Evolutionary conservation across 2,797 vertebrate species (phyloP).

Genomic region (Urocyon cinereoargenteus): DNA sequence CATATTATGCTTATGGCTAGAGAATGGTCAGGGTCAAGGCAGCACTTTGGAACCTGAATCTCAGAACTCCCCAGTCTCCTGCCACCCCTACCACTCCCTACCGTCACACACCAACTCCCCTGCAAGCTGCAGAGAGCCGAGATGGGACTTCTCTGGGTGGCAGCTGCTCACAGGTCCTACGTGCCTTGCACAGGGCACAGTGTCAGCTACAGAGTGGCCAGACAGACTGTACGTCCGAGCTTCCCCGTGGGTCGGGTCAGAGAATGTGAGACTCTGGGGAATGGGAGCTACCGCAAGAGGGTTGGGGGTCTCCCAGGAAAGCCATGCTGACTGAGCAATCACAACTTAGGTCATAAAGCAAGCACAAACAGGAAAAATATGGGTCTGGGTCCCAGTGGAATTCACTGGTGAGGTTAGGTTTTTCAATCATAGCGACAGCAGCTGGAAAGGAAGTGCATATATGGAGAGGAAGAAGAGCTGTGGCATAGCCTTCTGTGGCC

Average conservation of each 20-base stretch:
- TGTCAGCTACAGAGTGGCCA: not conserved
- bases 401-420: not conserved
- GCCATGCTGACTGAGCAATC: not conserved
- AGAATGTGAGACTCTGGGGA: not conserved
- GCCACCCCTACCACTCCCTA: no score
- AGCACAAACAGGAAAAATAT: not conserved
- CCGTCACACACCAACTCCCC: not conserved
- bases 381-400: not conserved
- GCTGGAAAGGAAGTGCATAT: not conserved
- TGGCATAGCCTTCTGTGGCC: not conserved
- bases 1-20: not conserved
- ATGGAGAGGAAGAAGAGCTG: not conserved
- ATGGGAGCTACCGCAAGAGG: not conserved
- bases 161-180: not conserved
- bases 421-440: not conserved
- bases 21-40: not conserved
- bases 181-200: fast-evolving
- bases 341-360: not conserved
- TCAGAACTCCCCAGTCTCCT: not conserved
- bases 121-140: not conserved
- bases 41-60: not conserved
- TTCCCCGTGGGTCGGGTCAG: not conserved
- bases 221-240: not conserved
- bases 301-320: not conserved
- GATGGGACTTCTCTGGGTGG: not conserved